Evolutionary conservation across 1,140 invertebrate genomes (phyloP).

Genomic region (Pseudomyrmex dendroicus): DNA sequence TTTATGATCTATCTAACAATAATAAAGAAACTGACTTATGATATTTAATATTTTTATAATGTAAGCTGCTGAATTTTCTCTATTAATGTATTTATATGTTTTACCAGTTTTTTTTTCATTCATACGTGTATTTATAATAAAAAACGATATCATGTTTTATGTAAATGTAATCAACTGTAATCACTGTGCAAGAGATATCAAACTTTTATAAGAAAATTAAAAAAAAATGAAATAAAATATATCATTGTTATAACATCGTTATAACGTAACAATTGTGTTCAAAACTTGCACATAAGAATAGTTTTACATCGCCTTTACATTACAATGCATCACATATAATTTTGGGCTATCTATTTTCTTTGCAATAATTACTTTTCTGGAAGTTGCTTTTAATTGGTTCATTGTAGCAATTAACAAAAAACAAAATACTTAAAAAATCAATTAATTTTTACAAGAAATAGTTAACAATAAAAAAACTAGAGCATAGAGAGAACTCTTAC

Average conservation of each 20-base stretch:
- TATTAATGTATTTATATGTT: conserved; percentile 7
- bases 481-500: conserved; percentile 43
- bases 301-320: background rate
- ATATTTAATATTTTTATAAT: background rate
- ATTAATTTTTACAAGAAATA: background rate
- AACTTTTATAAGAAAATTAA: background rate
- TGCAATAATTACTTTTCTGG: background rate
- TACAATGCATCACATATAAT: background rate
- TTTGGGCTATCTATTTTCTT: conserved; percentile 19
- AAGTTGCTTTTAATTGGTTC: conserved; percentile 9
- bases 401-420: conserved; percentile 13
- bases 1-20: conserved; percentile 12
- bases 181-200: background rate
- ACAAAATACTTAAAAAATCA: conserved; percentile 9
- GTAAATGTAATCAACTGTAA: background rate
- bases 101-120: background rate
- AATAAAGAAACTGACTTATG: background rate
- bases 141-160: conserved; percentile 26
- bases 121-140: conserved; percentile 38
- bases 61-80: background rate
- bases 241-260: conserved; percentile 8
- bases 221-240: conserved; percentile 30
- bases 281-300: too few relatives aligned
- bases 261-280: conserved; percentile 21
- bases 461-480: background rate